A percentile compares a stretch with the other conserved stretches of the same genome.
phyloP scores from a whole-genome alignment of 1,140 invertebrate species.

The Drosophila rufa region DNA sequence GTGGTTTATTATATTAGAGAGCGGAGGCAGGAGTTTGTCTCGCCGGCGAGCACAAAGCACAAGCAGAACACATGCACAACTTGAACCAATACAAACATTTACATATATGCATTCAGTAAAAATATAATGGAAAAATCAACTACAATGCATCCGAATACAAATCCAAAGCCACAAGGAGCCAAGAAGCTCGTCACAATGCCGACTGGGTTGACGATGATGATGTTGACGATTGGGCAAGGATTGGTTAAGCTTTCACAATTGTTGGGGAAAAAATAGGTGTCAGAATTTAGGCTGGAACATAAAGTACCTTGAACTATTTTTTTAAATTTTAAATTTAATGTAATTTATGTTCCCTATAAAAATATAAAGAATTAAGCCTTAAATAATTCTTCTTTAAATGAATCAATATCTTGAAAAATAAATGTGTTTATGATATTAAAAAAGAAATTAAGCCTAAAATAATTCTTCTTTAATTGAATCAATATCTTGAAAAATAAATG shows the following conservation, averaged over 20 bases:
- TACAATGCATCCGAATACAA: slow-evolving; percentile 43
- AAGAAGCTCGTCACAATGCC: slow-evolving; percentile 20
- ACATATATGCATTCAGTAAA: slow-evolving; percentile 39
- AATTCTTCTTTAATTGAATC: too few species aligned
- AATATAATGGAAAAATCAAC: slow-evolving; percentile 48
- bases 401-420: too few species aligned
- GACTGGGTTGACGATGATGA: slow-evolving; percentile 10
- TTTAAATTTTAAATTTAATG: too few species aligned
- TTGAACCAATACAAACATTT: slow-evolving; percentile 28
- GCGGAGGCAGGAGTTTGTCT: slow-evolving; percentile 9
- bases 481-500: too few species aligned
- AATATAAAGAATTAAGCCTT: too few species aligned
- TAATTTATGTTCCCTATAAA: too few species aligned
- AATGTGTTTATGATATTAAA: too few species aligned
- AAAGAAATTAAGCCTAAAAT: too few species aligned
- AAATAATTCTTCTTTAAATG: too few species aligned
- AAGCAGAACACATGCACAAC: slow-evolving; percentile 47
- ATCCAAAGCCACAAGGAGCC: slow-evolving; percentile 20
- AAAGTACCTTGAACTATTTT: background rate
- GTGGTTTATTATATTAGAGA: slow-evolving; percentile 18
- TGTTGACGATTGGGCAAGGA: slow-evolving; percentile 12
- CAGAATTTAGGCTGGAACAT: background rate
- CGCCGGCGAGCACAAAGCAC: slow-evolving; percentile 11
- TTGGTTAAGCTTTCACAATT: slow-evolving; percentile 10
- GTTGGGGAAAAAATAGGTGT: background rate